These are phyloP conservation scores for Pangasius macronema DNA, from an alignment of 2,797 vertebrate genomes.

Conservation along the genomic window DNA sequence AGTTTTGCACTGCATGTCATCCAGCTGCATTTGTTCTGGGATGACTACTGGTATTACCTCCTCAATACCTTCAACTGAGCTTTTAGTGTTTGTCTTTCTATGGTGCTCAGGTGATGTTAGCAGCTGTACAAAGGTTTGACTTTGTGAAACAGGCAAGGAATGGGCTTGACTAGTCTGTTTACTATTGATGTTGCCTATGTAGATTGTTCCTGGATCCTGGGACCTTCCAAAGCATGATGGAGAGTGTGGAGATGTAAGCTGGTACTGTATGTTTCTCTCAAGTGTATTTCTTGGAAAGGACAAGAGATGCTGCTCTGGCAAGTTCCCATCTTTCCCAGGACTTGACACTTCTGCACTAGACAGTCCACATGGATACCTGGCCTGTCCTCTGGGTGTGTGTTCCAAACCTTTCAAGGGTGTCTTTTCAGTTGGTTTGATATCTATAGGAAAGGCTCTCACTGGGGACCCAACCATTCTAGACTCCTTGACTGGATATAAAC, in stretches of 20 bases:
- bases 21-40: not conserved
- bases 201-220: not conserved
- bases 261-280: conserved; percentile 13
- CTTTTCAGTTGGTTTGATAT: conserved; percentile 58
- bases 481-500: conserved; percentile 57
- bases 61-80: not conserved
- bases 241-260: conserved; percentile 8
- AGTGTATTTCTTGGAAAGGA: conserved; percentile 7
- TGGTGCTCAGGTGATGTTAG: conserved; percentile 3
- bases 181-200: conserved; percentile 19
- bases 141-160: not conserved
- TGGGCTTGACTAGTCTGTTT: conserved; percentile 21
- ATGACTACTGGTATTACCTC: not conserved
- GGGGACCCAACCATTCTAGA: conserved; percentile 58
- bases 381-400: conserved; percentile 26
- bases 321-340: not conserved
- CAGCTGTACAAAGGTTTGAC: not conserved
- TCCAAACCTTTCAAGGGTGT: conserved; percentile 52
- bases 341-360: not conserved
- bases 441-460: conserved; percentile 66
- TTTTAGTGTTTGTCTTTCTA: conserved; percentile 10
- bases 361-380: not conserved
- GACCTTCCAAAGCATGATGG: not conserved
- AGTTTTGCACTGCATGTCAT: conserved; percentile 18
- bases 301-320: conserved; percentile 22